phyloP scores from a whole-genome alignment of 2,113 vertebrate genomes.

The Stigmatopora argus region DNA sequence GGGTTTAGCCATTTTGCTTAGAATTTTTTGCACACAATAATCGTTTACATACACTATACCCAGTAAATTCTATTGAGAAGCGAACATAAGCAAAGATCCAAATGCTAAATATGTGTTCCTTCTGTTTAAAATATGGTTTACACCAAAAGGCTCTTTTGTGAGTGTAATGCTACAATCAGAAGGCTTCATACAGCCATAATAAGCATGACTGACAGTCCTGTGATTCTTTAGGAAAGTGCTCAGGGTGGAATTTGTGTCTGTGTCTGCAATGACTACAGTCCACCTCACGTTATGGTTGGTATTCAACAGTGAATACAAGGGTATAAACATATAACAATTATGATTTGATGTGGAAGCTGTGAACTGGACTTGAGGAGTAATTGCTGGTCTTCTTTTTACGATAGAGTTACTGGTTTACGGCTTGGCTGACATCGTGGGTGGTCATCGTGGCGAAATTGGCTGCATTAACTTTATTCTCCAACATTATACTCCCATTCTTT shows the following conservation, averaged over 20 bases:
- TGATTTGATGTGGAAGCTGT: conserved; percentile 29
- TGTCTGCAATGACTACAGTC: not conserved
- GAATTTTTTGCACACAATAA: no score
- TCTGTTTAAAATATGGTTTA: not conserved
- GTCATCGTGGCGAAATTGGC: conserved; percentile 12
- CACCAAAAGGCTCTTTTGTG: not conserved
- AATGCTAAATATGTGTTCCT: no score
- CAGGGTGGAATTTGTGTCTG: conserved; percentile 1
- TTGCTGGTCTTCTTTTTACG: conserved; percentile 24
- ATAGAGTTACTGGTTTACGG: conserved; percentile 18
- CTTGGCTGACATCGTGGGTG: conserved; percentile 17
- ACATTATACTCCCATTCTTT: conserved; percentile 1
- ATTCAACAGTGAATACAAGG: conserved; percentile 15
- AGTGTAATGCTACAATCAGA: not conserved
- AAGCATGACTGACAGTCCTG: not conserved
- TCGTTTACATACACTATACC: no score
- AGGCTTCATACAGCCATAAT: not conserved
- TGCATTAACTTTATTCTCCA: conserved; percentile 2
- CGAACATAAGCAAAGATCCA: no score
- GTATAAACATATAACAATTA: conserved; percentile 27
- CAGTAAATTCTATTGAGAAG: no score
- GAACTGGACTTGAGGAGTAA: conserved; percentile 26
- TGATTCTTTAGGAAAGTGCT: conserved; percentile 10
- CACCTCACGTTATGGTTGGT: conserved; percentile 15
- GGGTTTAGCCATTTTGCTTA: no score